Percentiles rank a stretch among this genome's conserved stretches.
These are phyloP conservation scores for Pempheris klunzingeri DNA, from an alignment of 2,797 vertebrate species.

Conservation along the genomic window DNA sequence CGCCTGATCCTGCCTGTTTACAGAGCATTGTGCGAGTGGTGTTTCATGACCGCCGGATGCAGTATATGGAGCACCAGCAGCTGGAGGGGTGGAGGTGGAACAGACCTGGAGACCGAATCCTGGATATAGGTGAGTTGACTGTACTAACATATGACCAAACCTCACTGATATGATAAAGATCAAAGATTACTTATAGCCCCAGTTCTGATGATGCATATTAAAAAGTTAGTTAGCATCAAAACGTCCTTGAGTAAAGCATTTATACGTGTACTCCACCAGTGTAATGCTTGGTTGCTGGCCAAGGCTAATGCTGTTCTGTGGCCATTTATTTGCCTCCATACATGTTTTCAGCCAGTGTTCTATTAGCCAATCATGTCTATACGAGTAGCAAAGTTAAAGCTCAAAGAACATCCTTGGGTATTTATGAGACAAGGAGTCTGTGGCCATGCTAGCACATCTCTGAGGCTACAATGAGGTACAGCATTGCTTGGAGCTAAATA, in stretches of 20 bases:
- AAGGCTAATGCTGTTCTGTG: neutral
- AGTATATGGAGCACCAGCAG: slow-evolving; percentile 95
- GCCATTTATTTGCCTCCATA: neutral
- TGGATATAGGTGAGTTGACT: slow-evolving; percentile 90
- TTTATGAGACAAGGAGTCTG: neutral
- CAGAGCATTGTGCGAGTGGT: slow-evolving; percentile 95
- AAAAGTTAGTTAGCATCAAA: neutral
- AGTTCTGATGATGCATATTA: neutral
- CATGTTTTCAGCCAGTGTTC: neutral
- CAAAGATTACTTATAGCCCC: neutral
- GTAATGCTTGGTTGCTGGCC: neutral
- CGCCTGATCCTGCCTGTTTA: slow-evolving; percentile 38
- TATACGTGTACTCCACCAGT: neutral
- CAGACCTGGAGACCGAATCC: slow-evolving; percentile 93
- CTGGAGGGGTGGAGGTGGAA: slow-evolving; percentile 96
- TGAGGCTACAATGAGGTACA: neutral
- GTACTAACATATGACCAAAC: neutral
- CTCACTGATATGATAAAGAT: neutral
- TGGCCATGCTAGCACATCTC: neutral
- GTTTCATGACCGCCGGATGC: slow-evolving; percentile 94
- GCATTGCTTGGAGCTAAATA: neutral
- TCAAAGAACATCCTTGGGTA: neutral
- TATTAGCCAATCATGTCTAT: neutral
- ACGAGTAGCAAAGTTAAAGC: neutral
- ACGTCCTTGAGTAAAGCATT: neutral